Base-by-base conservation (phyloP, 2,888 invertebrate genomes). In the Patella ulyssiponensis region DNA sequence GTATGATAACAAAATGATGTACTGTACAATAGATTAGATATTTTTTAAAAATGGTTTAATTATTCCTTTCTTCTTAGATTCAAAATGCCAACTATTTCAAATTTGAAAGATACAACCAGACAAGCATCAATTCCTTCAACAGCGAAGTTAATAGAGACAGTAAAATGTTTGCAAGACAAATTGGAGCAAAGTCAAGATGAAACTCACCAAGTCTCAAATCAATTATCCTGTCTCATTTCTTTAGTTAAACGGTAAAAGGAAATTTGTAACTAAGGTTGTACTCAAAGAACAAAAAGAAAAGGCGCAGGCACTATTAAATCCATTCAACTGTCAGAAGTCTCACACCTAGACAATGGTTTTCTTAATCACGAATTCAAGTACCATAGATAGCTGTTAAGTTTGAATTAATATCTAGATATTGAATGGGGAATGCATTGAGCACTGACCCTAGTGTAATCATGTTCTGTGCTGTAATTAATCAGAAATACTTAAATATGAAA, bases 161-260 rank as follows among this genome's bases (percentile, higher is more conserved):
- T 86, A 56, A 82, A 80, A 23, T 83, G 84, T 76, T 77, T 88
- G 72, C 86, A 86, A 76, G 83, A 86, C 44, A 87, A 89, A 54
- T 80, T 88, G 20, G 81, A 81, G 9, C 81, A 82, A 20, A 83
- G 83, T 74, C 81, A 81, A 33, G 79, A 81, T 74, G 89, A 89
- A 71, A 86, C 86, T 73, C 77, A 85, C 71, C 84, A 85, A 80
- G 79, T 86, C 1, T 83, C 85, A 2, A 88, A 88, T 71, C 88
- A 88, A 73, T 84, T 90, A 3, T 88, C 86, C 79, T 88, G 87
- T 74, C 83, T 90, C 5, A 84, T 90, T 23, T 83, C 86, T 15
- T 82, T 90, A 11, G 85, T 90, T n/a, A 88, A 87, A 83, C 87
- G 88, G 90, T 90, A 80, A 74, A n/a, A 64, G 23, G 20, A 23